Base-by-base conservation (phyloP, 2,113 vertebrate species). In the Etia nguti region DNA sequence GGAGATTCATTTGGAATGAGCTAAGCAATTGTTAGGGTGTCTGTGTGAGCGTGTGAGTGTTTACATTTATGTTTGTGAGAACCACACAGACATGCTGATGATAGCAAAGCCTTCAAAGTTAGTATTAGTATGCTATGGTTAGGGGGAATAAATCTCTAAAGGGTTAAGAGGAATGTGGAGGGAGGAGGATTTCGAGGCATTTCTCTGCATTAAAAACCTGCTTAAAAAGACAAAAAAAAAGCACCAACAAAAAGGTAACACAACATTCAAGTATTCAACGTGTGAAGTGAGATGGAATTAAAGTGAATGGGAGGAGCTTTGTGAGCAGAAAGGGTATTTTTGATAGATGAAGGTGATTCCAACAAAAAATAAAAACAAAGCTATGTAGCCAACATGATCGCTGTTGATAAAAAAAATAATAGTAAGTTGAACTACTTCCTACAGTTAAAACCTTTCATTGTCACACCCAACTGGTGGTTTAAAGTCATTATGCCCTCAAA, bases 121-220 rank as follows among this genome's bases (percentile, higher is more conserved):
- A 90, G 86, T 52, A 41, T 92, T 88, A 92, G 92, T 93, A 34
- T 29, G 54, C 43, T 89, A 70, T 3, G 60, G 91, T 90, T 90
- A 91, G 77, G 2, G 54, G 60, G 55, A 15, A 11, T 6, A 65
- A 34, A 31, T 16, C 36, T 82, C 84, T 85, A 81, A 3, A 10
- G 6, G 65, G 73, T 56, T 41, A 70, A 75, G 46, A 85, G 34
- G 73, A 82, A 75, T 31, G 54, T 57, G 50, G 73, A 48, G 41
- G 65, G 77, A 56, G 81, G 59, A 82, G 77, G 34, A 15, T 81
- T 83, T 68, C 82, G 3, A 70, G 60, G 81, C 10, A 85, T 93
- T 92, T 94, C 89, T 90, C 92, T 79, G 92, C 89, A 89, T 89
- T 85, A 92, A 89, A 90, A 86, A 94, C 93, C 95, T 95, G 95